Evolutionary conservation across 2,888 invertebrate species (phyloP).

Genomic region (Microdon myrmicae): DNA sequence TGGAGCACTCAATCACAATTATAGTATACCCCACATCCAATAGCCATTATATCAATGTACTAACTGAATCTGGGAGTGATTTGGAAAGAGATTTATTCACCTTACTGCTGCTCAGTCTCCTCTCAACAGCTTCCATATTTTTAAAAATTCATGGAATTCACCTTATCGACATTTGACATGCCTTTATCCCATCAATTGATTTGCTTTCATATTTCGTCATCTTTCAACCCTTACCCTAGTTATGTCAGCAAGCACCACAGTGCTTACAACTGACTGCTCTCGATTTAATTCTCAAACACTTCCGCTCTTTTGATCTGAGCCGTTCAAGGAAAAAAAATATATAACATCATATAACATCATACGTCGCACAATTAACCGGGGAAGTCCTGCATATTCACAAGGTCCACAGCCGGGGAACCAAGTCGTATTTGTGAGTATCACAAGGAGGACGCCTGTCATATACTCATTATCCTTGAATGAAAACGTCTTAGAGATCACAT

Average conservation of each 20-base stretch:
- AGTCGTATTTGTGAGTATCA: no score
- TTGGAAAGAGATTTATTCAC: no score
- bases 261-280: slow-evolving; percentile 33
- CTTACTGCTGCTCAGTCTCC: no score
- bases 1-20: no score
- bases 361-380: slow-evolving; percentile 32
- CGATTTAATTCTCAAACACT: slow-evolving; percentile 52
- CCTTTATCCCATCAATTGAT: no score
- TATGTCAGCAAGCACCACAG: slow-evolving; percentile 27
- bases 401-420: neutral
- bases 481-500: slow-evolving; percentile 35
- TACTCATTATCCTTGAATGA: slow-evolving; percentile 49
- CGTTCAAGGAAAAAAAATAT: no score
- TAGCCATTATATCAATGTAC: no score
- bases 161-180: no score
- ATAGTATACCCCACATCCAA: no score
- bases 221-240: slow-evolving; percentile 1
- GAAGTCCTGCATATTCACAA: slow-evolving; percentile 5
- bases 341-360: slow-evolving; percentile 42
- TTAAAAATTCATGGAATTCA: no score
- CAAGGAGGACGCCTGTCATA: slow-evolving; percentile 64
- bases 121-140: no score
- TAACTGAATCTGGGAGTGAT: no score
- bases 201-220: slow-evolving; percentile 8
- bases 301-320: slow-evolving; percentile 46